phyloP scores from a whole-genome alignment of 2,797 vertebrate genomes.

The Gymnothorax javanicus region DNA sequence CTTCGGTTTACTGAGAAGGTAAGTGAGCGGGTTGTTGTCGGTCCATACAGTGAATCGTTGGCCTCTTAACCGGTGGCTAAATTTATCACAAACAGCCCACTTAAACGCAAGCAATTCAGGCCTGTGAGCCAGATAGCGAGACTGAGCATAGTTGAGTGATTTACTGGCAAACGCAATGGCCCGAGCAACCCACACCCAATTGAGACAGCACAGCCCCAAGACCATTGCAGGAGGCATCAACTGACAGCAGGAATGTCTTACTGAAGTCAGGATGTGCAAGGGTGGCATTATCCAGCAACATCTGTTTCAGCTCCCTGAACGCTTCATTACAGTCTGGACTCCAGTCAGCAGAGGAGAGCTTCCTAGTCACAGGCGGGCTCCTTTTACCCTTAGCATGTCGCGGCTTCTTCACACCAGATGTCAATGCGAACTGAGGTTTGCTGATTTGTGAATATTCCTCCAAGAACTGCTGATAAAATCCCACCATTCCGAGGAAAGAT shows the following conservation, averaged over 20 bases:
- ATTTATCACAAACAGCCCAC: conserved; percentile 9
- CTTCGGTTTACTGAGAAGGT: conserved; percentile 20
- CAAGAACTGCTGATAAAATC: conserved; percentile 25
- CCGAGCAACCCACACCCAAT: background rate
- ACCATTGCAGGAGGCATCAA: background rate
- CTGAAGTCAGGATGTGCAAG: background rate
- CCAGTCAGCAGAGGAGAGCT: conserved; percentile 23
- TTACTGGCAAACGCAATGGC: background rate
- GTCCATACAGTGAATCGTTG: conserved; percentile 1
- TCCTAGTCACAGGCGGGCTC: background rate
- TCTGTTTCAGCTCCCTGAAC: background rate
- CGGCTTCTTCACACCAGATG: background rate
- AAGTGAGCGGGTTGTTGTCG: background rate
- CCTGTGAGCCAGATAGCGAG: background rate
- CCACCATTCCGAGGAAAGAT: conserved; percentile 16
- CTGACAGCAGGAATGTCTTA: background rate
- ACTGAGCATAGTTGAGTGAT: background rate
- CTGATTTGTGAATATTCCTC: background rate
- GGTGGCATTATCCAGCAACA: background rate
- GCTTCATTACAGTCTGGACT: conserved; percentile 11
- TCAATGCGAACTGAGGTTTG: conserved; percentile 15
- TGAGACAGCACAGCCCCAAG: background rate
- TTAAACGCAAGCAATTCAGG: conserved; percentile 13
- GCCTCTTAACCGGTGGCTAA: conserved; percentile 17
- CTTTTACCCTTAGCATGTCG: background rate